Evolutionary conservation across 2,888 invertebrate genomes (phyloP), one percentile per base, ranked within the genome.

Genomic region (Emmelina monodactyla): DNA sequence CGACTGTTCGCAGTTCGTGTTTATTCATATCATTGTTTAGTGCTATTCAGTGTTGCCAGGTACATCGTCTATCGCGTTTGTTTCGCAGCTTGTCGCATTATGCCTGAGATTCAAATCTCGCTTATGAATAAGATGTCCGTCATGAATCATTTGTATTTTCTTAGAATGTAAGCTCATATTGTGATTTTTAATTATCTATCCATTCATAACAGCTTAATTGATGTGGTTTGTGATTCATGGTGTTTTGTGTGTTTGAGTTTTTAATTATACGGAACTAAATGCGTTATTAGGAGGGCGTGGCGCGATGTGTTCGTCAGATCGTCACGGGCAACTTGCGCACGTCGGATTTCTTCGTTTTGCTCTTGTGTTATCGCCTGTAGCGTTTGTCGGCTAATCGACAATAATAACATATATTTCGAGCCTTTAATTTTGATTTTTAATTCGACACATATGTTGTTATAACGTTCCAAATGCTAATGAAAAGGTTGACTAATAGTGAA

Each of bases 221-320:
- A 67, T 60, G 54, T 53, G 53, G 48, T 41, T 44, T 45, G 58
- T 71, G 70, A 72, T 68, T 75, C 69, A 73, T 69, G 55, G 58
- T 46, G 48, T 50, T 52, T 55, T 49, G 46, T 49, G 68, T 69
- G 62, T 67, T 75, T 72, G 67, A 75, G 67, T 68, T 75, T 75
- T 73, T 76, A 78, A 76, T 76, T 76, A 69, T 50, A 70, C 70
- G 63, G 63, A 68, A 69, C 71, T 66, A 73, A 73, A 73, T 55
- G 51, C 60, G 62, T 63, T 67, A 68, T 75, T 69, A 68, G 60
- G 56, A 57, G 58, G 71, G 64, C 66, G 70, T 65, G 58, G 61
- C 62, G 55, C 53, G 52, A 53, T 49, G 52, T 46, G 14, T 29
- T 68, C 59, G 71, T 67, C 70, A n/a, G 60, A 68, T 69, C 60